Percentiles rank a stretch among this genome's conserved stretches.
Evolutionary conservation across 2,113 vertebrate genomes (phyloP).

Genomic region (Corvus cornix): DNA sequence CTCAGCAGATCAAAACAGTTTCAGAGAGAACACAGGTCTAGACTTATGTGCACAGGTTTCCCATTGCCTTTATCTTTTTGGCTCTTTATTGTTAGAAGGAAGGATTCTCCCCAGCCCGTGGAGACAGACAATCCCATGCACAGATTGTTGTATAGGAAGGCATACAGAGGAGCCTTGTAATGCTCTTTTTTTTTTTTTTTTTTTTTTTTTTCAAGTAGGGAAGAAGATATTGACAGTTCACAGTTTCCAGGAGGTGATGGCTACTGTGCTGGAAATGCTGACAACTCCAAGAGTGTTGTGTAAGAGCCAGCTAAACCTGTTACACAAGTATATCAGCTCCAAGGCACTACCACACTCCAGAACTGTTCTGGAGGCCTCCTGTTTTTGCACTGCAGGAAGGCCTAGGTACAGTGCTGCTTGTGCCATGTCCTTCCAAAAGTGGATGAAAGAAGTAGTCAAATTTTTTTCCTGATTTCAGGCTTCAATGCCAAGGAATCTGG

Average conservation of each 20-base stretch:
- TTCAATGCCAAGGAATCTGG: not conserved
- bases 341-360: not conserved
- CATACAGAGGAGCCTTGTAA: not conserved
- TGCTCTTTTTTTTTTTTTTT: not conserved
- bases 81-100: not conserved
- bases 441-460: accelerated
- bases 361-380: not conserved
- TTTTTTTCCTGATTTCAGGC: not conserved
- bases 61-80: not conserved
- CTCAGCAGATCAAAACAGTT: not conserved
- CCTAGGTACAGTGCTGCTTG: not conserved
- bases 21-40: not conserved
- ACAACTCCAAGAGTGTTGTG: not conserved
- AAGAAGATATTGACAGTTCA: not conserved
- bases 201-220: not conserved
- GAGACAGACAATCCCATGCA: not conserved
- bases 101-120: not conserved
- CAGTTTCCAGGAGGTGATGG: not conserved
- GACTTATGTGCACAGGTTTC: not conserved
- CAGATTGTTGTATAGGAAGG: not conserved
- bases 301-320: not conserved
- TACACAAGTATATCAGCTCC: not conserved
- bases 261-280: not conserved
- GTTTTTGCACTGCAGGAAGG: not conserved
- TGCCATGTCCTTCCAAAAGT: not conserved